A percentile compares a stretch with the other conserved stretches of the same genome.
These are phyloP conservation scores for Gymnogyps californianus DNA, from an alignment of 2,113 vertebrate genomes.

Conservation along the genomic window DNA sequence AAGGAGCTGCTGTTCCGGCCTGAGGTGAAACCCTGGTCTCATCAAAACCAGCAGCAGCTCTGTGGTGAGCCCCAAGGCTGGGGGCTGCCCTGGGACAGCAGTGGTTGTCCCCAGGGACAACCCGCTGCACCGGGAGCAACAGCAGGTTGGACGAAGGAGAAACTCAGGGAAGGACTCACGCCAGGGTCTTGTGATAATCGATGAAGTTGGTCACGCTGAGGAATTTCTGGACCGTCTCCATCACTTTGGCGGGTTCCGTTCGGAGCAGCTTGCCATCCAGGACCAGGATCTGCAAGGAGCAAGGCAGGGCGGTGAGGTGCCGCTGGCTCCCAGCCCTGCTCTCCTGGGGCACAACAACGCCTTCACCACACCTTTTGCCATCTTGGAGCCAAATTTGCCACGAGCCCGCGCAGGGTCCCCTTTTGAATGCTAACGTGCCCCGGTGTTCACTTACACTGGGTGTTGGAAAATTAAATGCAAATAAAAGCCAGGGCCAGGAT, in stretches of 20 bases:
- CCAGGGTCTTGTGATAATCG: constrained; percentile 93
- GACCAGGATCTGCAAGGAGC: constrained; percentile 83
- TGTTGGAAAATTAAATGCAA: not conserved
- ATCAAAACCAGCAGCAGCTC: not conserved
- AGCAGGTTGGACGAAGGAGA: not conserved
- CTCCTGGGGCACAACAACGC: not conserved
- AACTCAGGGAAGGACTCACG: constrained; percentile 76
- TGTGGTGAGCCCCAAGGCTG: not conserved
- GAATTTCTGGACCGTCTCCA: constrained; percentile 96
- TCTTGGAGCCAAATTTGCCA: not conserved
- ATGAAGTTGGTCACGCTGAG: constrained; percentile 82
- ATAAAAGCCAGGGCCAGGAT: not conserved
- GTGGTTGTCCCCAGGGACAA: not conserved
- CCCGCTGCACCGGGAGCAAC: rapidly evolving
- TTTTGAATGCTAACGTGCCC: not conserved
- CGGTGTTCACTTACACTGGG: not conserved
- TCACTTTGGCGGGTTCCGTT: constrained; percentile 90
- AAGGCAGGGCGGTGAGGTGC: not conserved
- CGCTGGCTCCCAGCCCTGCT: not conserved
- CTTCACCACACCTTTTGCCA: not conserved
- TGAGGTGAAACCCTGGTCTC: not conserved
- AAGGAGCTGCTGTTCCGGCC: not conserved
- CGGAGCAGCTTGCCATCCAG: constrained; percentile 94
- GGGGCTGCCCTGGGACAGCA: not conserved
- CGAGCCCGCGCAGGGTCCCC: not conserved